A percentile compares a stretch with the other conserved stretches of the same genome.
Evolutionary conservation across 2,113 vertebrate genomes (phyloP).

Genomic region (Alces alces): DNA sequence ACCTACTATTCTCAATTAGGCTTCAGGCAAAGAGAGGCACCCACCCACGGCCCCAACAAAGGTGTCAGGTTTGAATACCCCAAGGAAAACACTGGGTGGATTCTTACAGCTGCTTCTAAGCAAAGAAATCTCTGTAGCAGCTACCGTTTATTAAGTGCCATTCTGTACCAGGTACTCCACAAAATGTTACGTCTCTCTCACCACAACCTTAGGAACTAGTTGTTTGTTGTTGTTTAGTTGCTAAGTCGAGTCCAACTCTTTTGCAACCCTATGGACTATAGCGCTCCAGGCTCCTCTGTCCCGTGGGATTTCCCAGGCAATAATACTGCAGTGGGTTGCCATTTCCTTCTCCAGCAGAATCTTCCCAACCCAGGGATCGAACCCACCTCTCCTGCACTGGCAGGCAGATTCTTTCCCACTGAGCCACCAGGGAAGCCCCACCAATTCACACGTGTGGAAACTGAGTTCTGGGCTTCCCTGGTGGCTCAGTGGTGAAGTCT

Average conservation of each 20-base stretch:
- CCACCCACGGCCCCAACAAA: not conserved
- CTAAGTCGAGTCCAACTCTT: not conserved
- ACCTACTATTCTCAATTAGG: not conserved
- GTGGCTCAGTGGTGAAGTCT: not conserved
- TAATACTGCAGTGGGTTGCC: not conserved
- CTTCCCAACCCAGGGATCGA: not conserved
- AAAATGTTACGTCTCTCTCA: not conserved
- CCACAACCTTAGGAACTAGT: not conserved
- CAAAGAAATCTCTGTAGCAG: not conserved
- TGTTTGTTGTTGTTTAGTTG: not conserved
- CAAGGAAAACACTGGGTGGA: not conserved
- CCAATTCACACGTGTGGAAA: not conserved
- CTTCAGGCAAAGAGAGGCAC: not conserved
- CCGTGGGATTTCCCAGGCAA: not conserved
- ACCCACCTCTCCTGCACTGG: not conserved
- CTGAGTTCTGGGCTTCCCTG: not conserved
- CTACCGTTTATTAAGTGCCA: not conserved
- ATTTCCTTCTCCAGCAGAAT: not conserved
- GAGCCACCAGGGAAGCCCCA: not conserved
- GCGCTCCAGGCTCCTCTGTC: not conserved
- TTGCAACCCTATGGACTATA: not conserved
- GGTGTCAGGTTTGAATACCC: not conserved
- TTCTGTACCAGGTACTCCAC: not conserved
- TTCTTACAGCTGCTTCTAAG: not conserved
- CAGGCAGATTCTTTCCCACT: not conserved